Percentiles rank a stretch among this genome's conserved stretches.
These are phyloP conservation scores for Nerophis ophidion DNA, from an alignment of 2,113 vertebrate genomes.

Conservation along the genomic window DNA sequence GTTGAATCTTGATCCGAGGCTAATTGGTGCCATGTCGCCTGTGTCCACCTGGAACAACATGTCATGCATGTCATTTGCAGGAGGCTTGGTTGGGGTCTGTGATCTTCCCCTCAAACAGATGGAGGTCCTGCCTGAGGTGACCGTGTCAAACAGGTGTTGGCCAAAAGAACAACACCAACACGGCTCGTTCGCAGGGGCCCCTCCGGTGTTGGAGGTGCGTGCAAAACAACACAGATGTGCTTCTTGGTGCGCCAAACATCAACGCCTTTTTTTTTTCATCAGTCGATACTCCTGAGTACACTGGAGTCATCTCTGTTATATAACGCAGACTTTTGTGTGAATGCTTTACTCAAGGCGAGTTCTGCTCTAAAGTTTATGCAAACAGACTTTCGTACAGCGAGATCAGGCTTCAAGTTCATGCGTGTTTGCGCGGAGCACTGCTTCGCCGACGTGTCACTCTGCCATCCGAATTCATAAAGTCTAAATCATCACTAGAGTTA, in stretches of 20 bases:
- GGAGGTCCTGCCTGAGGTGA: slow-evolving; percentile 19
- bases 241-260: slow-evolving; percentile 18
- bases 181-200: slow-evolving; percentile 4
- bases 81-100: slow-evolving; percentile 32
- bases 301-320: slow-evolving; percentile 25
- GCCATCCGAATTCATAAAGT: not conserved
- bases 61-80: not conserved
- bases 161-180: slow-evolving; percentile 33
- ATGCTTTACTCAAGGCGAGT: slow-evolving; percentile 30
- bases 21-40: slow-evolving; percentile 21
- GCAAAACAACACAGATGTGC: slow-evolving; percentile 46
- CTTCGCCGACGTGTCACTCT: not conserved
- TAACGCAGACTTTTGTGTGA: slow-evolving; percentile 34
- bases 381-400: slow-evolving; percentile 24
- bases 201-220: slow-evolving; percentile 16
- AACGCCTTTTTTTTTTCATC: not conserved
- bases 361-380: slow-evolving; percentile 33
- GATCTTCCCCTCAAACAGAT: slow-evolving; percentile 26
- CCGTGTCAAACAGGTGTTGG: slow-evolving; percentile 43
- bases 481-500: not conserved
- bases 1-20: not conserved
- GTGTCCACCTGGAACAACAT: slow-evolving; percentile 56
- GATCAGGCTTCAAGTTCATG: slow-evolving; percentile 16
- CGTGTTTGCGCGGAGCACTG: slow-evolving; percentile 25
- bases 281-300: not conserved